Conservation (phyloP, 2,888 invertebrate genomes). For the Pollenia griseotomentosa region DNA sequence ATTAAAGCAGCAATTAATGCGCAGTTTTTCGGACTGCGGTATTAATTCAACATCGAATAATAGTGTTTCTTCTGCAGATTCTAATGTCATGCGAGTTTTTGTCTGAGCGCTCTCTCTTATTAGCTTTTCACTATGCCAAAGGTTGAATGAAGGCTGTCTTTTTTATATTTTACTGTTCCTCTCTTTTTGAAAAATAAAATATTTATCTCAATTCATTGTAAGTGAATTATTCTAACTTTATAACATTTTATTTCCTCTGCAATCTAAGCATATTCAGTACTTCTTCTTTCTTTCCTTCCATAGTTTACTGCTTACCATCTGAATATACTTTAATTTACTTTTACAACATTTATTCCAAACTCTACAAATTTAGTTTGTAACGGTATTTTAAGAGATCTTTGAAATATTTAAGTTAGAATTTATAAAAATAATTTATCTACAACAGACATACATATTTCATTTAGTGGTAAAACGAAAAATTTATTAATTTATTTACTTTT, state of each 20-base stretch:
- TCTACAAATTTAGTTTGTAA: slow-evolving; percentile 56
- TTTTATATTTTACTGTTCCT: slow-evolving; percentile 34
- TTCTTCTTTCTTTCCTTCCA: slow-evolving; percentile 14
- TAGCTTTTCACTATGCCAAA: slow-evolving; percentile 18
- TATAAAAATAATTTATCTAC: slow-evolving; percentile 24
- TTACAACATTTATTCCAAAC: slow-evolving; percentile 48
- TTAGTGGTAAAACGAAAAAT: slow-evolving; percentile 33
- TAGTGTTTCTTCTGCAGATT: slow-evolving; percentile 66
- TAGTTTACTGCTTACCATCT: background rate
- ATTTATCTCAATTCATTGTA: slow-evolving; percentile 3
- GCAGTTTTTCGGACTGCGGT: slow-evolving; percentile 79
- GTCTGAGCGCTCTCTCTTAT: slow-evolving; percentile 54
- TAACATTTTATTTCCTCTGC: background rate
- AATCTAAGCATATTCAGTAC: background rate
- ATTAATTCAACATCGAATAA: slow-evolving; percentile 74
- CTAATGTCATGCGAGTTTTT: slow-evolving; percentile 80
- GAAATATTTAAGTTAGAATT: slow-evolving; percentile 60
- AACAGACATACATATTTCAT: slow-evolving; percentile 8
- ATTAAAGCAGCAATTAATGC: slow-evolving; percentile 79
- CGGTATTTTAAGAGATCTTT: slow-evolving; percentile 34
- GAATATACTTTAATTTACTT: slow-evolving; percentile 36
- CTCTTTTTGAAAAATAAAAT: slow-evolving; percentile 11
- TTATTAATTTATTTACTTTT: slow-evolving; percentile 15
- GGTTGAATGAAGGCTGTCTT: slow-evolving; percentile 16
- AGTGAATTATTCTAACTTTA: slow-evolving; percentile 6